These are phyloP conservation scores for Drosophila tsacasi DNA, from an alignment of 1,140 invertebrate genomes.

Conservation along the genomic window DNA sequence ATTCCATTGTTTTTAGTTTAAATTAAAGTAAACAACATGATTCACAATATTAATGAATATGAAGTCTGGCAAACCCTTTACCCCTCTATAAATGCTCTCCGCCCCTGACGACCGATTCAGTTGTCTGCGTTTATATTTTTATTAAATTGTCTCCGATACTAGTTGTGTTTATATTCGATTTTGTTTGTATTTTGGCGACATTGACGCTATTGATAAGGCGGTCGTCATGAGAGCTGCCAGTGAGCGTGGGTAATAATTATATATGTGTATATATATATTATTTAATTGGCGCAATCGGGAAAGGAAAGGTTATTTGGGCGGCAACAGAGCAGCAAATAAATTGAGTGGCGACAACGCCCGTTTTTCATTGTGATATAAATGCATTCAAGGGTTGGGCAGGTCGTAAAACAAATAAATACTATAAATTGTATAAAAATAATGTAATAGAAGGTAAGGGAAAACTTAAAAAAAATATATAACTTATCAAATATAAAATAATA, in stretches of 20 bases:
- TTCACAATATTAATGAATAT: neutral
- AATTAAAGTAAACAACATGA: slow-evolving; percentile 16
- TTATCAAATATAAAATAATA: neutral
- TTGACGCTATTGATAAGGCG: slow-evolving; percentile 72
- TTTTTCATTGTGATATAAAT: slow-evolving; percentile 11
- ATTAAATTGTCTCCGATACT: slow-evolving; percentile 39
- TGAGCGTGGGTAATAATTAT: slow-evolving; percentile 68
- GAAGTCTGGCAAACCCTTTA: neutral
- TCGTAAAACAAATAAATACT: neutral
- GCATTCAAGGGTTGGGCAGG: slow-evolving; percentile 13
- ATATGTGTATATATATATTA: slow-evolving; percentile 42
- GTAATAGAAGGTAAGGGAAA: no score
- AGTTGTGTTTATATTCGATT: slow-evolving; percentile 28
- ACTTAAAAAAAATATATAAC: no score
- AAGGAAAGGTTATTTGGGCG: slow-evolving; percentile 75
- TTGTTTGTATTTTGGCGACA: slow-evolving; percentile 63
- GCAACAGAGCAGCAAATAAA: slow-evolving; percentile 52
- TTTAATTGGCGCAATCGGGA: slow-evolving; percentile 74
- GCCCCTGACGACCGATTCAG: slow-evolving; percentile 2
- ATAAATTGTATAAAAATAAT: neutral
- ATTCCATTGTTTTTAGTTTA: neutral
- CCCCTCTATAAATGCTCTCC: neutral
- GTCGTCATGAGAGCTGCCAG: slow-evolving; percentile 27
- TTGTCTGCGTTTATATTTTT: slow-evolving; percentile 21
- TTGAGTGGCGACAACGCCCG: slow-evolving; percentile 22